Base-by-base conservation (phyloP, 2,113 vertebrate species). In the Cariama cristata region DNA sequence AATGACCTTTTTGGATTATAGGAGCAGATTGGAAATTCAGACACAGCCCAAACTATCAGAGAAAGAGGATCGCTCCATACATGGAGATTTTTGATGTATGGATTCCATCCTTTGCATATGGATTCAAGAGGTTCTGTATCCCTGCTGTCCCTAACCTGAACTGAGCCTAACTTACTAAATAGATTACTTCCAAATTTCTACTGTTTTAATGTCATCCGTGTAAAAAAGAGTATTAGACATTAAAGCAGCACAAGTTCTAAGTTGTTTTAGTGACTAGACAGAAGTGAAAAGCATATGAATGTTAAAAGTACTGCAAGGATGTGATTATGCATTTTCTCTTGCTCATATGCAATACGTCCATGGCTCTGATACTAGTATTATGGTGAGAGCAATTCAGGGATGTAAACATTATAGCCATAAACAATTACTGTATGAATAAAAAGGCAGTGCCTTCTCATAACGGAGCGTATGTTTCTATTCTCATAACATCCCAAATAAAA, bases 341-440 rank as follows among this genome's bases (percentile, higher is more conserved):
- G 40, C 53, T 91, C 4, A 8, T 50, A 27, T 58, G 10, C 20
- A 66, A 1, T 44, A 49, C 1, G 0, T 40, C 12, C 12, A 1
- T 60, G n/a, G 12, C 15, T 86, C 27, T 73, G 38, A 28, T 59
- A 33, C 1, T 23, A 23, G 5, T 56, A 27, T 56, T 50, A 27
- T 2, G 23, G 24, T 64, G 55, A 74, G 27, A 20, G 17, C 23
- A 45, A 3, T 81, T 74, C 42, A 74, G 44, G 27, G 18, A 42
- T 74, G 8, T 76, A 21, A 93, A 30, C 4, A 30, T 13, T 53
- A 9, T 27, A 71, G 59, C 38, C 2, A 1, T 71, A 88, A 47
- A 30, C 45, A 62, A n/a, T 59, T 83, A 62, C 30, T 53, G 12
- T 47, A 12, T 44, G 26, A 76, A 7, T 33, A 42, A 77, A 67